Conservation (phyloP, 1,140 invertebrate genomes). For the Venustaconcha ellipsiformis region DNA sequence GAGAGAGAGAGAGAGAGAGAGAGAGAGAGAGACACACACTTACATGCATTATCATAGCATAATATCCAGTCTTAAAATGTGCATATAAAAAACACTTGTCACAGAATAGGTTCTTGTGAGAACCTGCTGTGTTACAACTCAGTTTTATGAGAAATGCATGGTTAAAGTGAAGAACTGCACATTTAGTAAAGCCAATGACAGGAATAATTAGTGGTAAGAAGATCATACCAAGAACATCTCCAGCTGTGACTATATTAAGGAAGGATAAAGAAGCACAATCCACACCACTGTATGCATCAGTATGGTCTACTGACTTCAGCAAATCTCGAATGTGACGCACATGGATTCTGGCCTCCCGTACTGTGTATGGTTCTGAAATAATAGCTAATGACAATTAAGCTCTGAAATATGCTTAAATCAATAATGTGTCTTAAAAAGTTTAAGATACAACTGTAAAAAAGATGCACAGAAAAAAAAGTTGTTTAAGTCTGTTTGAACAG, state of each 20-base stretch:
- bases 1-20: too few relatives aligned
- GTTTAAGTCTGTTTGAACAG: too few relatives aligned
- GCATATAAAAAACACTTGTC: neutral
- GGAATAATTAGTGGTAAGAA: neutral
- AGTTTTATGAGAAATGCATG: too few relatives aligned
- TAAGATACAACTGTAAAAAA: neutral
- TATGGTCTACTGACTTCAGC: constrained; percentile 84
- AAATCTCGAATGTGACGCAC: constrained; percentile 96
- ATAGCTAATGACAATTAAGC: neutral
- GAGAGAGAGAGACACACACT: neutral
- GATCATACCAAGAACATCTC: constrained; percentile 77
- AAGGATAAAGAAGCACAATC: constrained; percentile 97
- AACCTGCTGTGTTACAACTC: too few relatives aligned
- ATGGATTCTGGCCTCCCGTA: constrained; percentile 97
- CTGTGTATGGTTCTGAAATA: constrained; percentile 92
- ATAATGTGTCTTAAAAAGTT: constrained; percentile 42
- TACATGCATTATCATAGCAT: neutral
- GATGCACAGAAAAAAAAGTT: neutral
- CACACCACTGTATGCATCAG: constrained; percentile 94
- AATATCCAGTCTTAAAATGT: neutral
- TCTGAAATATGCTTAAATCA: neutral
- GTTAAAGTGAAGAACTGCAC: neutral
- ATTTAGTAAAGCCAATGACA: neutral
- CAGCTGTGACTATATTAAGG: constrained; percentile 92
- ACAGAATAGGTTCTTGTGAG: neutral